A percentile compares a stretch with the other conserved stretches of the same genome.
Conservation (phyloP, 2,113 vertebrate species). For the Petroica traversi region DNA sequence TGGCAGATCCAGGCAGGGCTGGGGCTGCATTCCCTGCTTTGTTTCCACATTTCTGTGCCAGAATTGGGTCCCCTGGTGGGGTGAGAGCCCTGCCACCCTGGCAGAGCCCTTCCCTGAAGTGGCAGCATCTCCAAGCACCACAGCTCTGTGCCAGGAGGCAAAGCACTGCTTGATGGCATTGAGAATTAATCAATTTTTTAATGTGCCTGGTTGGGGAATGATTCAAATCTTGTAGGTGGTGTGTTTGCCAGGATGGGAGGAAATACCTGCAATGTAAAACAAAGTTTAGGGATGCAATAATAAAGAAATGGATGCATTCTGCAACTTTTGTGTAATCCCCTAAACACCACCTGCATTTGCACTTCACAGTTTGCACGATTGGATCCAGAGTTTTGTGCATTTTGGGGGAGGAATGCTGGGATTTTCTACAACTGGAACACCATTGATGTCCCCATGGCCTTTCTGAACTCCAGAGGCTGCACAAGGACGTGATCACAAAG, state of each 20-base stretch:
- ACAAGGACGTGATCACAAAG: neutral
- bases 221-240: neutral
- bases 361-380: neutral
- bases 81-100: accelerated
- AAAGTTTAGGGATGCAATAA: neutral
- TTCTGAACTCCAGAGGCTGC: neutral
- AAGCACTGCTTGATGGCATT: neutral
- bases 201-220: neutral
- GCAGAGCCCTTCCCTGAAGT: neutral
- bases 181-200: neutral
- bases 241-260: neutral
- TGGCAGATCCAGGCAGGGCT: accelerated
- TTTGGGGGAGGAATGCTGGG: too few species aligned
- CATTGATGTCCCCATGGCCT: accelerated
- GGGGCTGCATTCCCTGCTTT: accelerated
- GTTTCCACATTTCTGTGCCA: neutral
- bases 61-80: accelerated
- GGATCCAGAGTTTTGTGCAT: neutral
- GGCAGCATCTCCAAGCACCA: neutral
- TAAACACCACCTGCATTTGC: neutral
- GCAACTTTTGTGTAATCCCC: neutral
- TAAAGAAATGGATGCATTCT: neutral
- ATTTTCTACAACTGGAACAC: neutral
- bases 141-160: neutral
- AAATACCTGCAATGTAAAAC: neutral